Evolutionary conservation across 2,888 invertebrate species (phyloP), one percentile per base, ranked within the genome.

Genomic region (Parnassius orleans): DNA sequence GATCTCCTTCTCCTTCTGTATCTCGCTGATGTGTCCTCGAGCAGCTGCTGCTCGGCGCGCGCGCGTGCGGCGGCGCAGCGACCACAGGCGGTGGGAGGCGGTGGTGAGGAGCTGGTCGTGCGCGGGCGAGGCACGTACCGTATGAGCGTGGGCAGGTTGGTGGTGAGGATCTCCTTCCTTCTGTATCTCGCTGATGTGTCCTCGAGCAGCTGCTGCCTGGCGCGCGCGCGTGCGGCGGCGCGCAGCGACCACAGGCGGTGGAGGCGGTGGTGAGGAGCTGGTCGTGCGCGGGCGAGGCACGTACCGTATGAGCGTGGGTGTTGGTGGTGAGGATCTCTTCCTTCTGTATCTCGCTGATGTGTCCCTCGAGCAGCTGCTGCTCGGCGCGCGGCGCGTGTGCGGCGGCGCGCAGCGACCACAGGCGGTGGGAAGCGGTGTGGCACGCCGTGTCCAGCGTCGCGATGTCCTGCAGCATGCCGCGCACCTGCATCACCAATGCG

Each of bases 371-470:
- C 66, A 95, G 87, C 72, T 94, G 95, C 73, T 96, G 96, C 79
- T 96, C 96, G 61, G 94, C 94, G 64, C 95, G 94, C 56, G 93
- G 92, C 61, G 81, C 81, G 58, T 60, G 63, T 7, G 59, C 60
- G 62, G 59, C 66, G 67, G 71, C 72, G 72, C 72, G 73, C 73
- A 73, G 73, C 62, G 78, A 95, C 68, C 97, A 92, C 72, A 98
- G 92, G 33, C 97, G 93, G 78, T 95, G 95, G 10, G 95, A 94
- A 11, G 97, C 97, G n/a, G 97, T 95, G 72, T 95, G 95, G 76
- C 96, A 95, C 50, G 98, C 98, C 10, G 94, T 94, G 75, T 98
- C 98, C 68, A 98, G 90, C 0, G 97, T 97, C 73, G 96, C 97
- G 71, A 98, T 98, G 85, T 98, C 98, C 51, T 95, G 96, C 66